Evolutionary conservation across 2,888 invertebrate species (phyloP).

Genomic region (Ichneumon xanthorius): DNA sequence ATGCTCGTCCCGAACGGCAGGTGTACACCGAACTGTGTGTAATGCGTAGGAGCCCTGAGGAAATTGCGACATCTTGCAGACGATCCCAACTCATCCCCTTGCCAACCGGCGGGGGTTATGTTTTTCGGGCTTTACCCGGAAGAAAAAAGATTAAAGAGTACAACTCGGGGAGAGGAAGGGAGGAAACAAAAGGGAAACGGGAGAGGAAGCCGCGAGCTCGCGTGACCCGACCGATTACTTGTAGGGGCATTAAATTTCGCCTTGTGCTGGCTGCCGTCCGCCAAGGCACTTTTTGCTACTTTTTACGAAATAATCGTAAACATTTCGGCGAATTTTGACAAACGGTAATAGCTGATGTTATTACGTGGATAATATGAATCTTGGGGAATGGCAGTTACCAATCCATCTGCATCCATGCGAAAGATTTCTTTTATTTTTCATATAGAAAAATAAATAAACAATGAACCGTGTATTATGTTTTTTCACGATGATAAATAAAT

Average conservation of each 20-base stretch:
- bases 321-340: conserved; percentile 9
- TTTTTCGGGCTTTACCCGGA: conserved; percentile 52
- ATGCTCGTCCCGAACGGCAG: conserved; percentile 47
- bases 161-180: conserved; percentile 33
- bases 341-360: conserved; percentile 2
- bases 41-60: conserved; percentile 65
- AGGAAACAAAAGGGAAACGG: conserved; percentile 30
- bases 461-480: not conserved
- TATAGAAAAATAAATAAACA: not conserved
- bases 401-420: not conserved
- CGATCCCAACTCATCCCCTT: conserved; percentile 67
- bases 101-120: conserved; percentile 3
- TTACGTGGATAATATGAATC: not conserved
- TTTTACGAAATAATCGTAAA: conserved; percentile 4
- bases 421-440: not conserved
- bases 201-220: conserved; percentile 48
- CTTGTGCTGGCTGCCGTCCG: conserved; percentile 25
- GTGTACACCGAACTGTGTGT: conserved; percentile 53
- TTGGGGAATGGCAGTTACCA: not conserved
- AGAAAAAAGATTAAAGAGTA: conserved; percentile 45
- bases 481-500: not conserved
- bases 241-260: conserved; percentile 42
- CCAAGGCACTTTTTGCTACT: conserved; percentile 19
- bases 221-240: conserved; percentile 55
- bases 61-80: conserved; percentile 79